Evolutionary conservation across 2,888 invertebrate genomes (phyloP), one percentile per base, ranked within the genome.

Genomic region (Sminthurides aquaticus): DNA sequence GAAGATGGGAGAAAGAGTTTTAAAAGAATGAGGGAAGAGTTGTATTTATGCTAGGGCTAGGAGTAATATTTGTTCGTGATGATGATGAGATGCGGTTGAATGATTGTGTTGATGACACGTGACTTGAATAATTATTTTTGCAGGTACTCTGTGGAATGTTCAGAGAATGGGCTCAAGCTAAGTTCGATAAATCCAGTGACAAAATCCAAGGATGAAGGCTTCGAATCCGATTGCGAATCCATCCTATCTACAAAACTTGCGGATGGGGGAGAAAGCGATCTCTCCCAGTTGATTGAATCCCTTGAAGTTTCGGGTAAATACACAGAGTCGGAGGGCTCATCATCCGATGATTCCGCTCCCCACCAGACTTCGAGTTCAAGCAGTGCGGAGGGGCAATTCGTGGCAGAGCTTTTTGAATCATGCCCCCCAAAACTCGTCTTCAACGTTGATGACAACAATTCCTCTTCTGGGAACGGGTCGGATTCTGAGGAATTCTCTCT

Each of bases 61-160:
- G n/a, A n/a, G n/a, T n/a, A n/a, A n/a, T n/a, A n/a, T n/a, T 34
- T 15, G 15, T 15, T 34, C 43, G 15, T 34, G 43, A 34, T 34
- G 43, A 34, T 34, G 43, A 34, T 11, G 43, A 34, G 43, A 15
- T 11, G 43, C 5, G 43, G 15, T 34, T 5, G 43, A 34, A 34
- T 24, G 48, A 49, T 48, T 43, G 29, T 60, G 48, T 24, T 22
- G 3, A 24, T 60, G 8, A 20, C 28, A 56, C 28, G 25, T 56
- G 25, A 26, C 28, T 52, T 52, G 25, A 27, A 25, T 49, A n/a
- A n/a, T n/a, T n/a, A n/a, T n/a, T 52, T 26, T 25, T 22, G 27
- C 28, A 74, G 74, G 72, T 74, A 74, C 61, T 68, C 72, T 2
- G 71, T 74, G 60, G 74, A 74, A 67, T 73, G 73, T 67, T 73